Base-by-base conservation (phyloP, 2,113 vertebrate species). In the Datnioides undecimradiatus region DNA sequence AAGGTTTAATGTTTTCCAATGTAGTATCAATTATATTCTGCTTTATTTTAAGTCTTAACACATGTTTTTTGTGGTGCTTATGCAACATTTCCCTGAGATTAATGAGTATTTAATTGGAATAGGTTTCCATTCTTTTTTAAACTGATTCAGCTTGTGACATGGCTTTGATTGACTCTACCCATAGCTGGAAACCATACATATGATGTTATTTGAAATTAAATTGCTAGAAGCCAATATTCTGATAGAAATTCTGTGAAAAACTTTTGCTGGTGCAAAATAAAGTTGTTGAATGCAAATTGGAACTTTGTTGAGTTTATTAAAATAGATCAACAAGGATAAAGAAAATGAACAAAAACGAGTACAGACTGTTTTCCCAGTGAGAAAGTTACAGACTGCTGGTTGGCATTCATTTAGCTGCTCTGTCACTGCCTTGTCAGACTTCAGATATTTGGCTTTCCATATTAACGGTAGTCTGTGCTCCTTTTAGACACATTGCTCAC, bases 401-500 rank as follows among this genome's bases (percentile, higher is more conserved):
- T 69, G 46, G 33, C 46, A 27, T 23, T 66, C n/a, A 8, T 3
- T 8, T 14, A 41, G 54, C 27, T 29, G 8, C 21, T 19, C 63
- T 55, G 48, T 59, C 73, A 4, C 0, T 51, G 41, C 12, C 46
- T 23, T 8, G 48, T 72, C 76, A 25, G 34, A 4, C 65, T 67
- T n/a, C 21, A 82, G 34, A 87, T 73, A 69, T 80, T 73, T 65
- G 49, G 62, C 51, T 79, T 3, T 68, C n/a, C 29, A 64, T 62
- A n/a, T 60, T 59, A 63, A 73, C 21, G 0, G 62, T 25, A 60
- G 71, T 40, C 70, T 2, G 14, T 21, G 25, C 65, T 65, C 51
- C 49, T 45, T 40, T 60, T 80, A 76, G 12, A 81, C 77, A 83
- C 85, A 90, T 90, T 91, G 83, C 82, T 82, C 73, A 29, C 77